These are phyloP conservation scores for Meloidogyne chitwoodi DNA, from an alignment of 1,140 invertebrate genomes.

Conservation along the genomic window DNA sequence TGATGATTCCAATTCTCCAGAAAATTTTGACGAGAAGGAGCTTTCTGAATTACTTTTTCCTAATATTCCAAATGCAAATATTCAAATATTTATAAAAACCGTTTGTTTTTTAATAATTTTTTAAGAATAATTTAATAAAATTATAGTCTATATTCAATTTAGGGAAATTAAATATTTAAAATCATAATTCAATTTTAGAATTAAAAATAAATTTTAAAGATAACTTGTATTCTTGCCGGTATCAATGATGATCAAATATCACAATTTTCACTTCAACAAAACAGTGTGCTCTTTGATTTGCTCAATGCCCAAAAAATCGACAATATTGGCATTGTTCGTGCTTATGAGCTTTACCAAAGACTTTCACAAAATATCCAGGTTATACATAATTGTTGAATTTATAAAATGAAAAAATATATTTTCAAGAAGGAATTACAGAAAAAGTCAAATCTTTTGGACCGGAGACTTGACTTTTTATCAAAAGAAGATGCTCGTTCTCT, in stretches of 20 bases:
- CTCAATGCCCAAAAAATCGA: slow-evolving; percentile 43
- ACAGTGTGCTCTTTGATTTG: slow-evolving; percentile 33
- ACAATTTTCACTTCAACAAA: slow-evolving; percentile 32
- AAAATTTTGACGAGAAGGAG: not conserved
- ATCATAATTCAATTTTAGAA: slow-evolving; percentile 19
- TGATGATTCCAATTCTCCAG: slow-evolving; percentile 28
- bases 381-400: not conserved
- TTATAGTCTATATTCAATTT: too few species aligned
- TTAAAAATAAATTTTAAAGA: not conserved
- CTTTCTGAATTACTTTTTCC: not conserved
- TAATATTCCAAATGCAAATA: not conserved
- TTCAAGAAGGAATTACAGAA: slow-evolving; percentile 16
- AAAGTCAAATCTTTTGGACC: slow-evolving; percentile 35
- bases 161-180: slow-evolving; percentile 23
- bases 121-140: not conserved
- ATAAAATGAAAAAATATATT: slow-evolving; percentile 2
- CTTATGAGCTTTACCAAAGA: slow-evolving; percentile 41
- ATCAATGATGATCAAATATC: slow-evolving; percentile 23
- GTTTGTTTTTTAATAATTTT: slow-evolving; percentile 1
- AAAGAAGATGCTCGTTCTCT: slow-evolving; percentile 43
- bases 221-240: slow-evolving; percentile 41
- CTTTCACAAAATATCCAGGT: slow-evolving; percentile 41
- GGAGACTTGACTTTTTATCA: slow-evolving; percentile 30
- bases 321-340: slow-evolving; percentile 49
- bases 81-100: not conserved